Percentiles rank a stretch among this genome's conserved stretches.
Conservation (phyloP, 92 coral and sea anemone genomes). For the Zoanthus sociatus region DNA sequence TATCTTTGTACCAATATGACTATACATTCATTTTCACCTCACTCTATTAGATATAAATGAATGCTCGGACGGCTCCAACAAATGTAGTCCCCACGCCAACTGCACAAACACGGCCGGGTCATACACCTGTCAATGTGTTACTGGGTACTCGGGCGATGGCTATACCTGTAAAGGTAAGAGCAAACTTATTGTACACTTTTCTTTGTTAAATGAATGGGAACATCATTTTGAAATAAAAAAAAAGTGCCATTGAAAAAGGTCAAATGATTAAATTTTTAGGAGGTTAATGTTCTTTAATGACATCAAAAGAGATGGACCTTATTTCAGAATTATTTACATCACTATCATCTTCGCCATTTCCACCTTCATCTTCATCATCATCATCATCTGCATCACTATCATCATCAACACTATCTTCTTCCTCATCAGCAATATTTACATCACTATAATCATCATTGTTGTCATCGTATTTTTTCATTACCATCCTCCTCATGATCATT, state of each 20-base stretch:
- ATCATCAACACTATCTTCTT: too few relatives aligned
- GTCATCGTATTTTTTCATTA: too few relatives aligned
- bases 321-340: too few relatives aligned
- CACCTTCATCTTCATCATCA: neutral
- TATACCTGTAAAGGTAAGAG: constrained; percentile 2
- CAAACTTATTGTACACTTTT: neutral
- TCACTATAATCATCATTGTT: too few relatives aligned
- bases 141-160: constrained; percentile 15
- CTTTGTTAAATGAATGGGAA: neutral
- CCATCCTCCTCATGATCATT: too few relatives aligned
- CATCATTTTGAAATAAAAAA: neutral
- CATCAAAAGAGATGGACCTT: too few relatives aligned
- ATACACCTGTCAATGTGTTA: neutral
- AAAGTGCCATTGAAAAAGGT: neutral
- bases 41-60: constrained; percentile 2
- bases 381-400: too few relatives aligned
- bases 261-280: too few relatives aligned
- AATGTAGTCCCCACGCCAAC: constrained; percentile 30
- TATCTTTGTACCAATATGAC: too few relatives aligned
- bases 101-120: constrained; percentile 10
- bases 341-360: neutral
- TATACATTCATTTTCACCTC: neutral
- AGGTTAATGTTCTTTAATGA: too few relatives aligned
- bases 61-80: constrained; percentile 15
- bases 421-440: too few relatives aligned